phyloP scores from a whole-genome alignment of 30 jellyfish, hydroid and myxozoan species.

The Cassiopea andromeda region DNA sequence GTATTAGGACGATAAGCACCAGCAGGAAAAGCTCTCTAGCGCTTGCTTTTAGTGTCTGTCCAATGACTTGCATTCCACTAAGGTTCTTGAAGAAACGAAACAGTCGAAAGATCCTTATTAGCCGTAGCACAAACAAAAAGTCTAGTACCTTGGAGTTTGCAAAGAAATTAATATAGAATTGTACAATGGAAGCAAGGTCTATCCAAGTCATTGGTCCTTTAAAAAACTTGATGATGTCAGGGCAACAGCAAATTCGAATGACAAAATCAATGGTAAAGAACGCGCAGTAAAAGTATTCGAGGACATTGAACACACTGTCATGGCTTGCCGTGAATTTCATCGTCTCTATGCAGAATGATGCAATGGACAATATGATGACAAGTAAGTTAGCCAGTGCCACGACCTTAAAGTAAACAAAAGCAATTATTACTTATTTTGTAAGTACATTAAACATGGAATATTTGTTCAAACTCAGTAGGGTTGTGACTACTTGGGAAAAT shows the following conservation, averaged over 20 bases:
- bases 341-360: slow-evolving; percentile 95
- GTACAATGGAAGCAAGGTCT: slow-evolving; percentile 87
- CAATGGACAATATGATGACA: slow-evolving; percentile 87
- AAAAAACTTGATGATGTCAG: slow-evolving; percentile 72
- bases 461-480: not conserved
- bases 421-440: not conserved
- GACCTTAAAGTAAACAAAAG: slow-evolving; percentile 51
- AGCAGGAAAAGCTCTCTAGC: slow-evolving; percentile 90
- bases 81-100: slow-evolving; percentile 94
- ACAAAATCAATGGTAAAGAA: slow-evolving; percentile 91
- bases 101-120: slow-evolving; percentile 86
- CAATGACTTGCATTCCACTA: slow-evolving; percentile 99
- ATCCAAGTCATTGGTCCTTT: slow-evolving; percentile 86
- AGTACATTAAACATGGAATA: not conserved
- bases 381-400: slow-evolving; percentile 78
- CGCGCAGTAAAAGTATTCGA: slow-evolving; percentile 92
- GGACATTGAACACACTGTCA: slow-evolving; percentile 40
- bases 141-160: slow-evolving; percentile 76
- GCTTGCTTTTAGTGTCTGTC: slow-evolving; percentile 97
- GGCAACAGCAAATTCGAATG: slow-evolving; percentile 85
- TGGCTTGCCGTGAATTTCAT: slow-evolving; percentile 65
- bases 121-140: slow-evolving; percentile 88
- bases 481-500: too few species aligned
- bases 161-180: slow-evolving; percentile 86
- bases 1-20: slow-evolving; percentile 85